These are phyloP conservation scores for Oncorhynchus gorbuscha DNA, from an alignment of 2,113 vertebrate genomes.

Conservation along the genomic window DNA sequence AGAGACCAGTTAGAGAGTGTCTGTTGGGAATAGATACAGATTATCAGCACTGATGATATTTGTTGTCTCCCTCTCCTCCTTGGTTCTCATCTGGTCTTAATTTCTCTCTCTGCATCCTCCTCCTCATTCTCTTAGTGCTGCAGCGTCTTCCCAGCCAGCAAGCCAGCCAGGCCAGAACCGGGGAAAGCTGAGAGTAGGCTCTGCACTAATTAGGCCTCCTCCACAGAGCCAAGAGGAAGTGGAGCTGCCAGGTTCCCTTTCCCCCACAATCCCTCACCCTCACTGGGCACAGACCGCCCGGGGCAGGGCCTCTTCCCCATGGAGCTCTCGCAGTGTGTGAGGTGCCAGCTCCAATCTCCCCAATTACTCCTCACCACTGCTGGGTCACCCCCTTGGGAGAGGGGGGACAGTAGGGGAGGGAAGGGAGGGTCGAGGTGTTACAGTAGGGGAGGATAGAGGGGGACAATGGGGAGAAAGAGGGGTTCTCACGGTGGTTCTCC, in stretches of 20 bases:
- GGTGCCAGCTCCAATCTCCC: slow-evolving; percentile 87
- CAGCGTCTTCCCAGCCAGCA: slow-evolving; percentile 78
- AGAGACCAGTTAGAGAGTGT: neutral
- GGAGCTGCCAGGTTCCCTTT: slow-evolving; percentile 86
- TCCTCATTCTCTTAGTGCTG: slow-evolving; percentile 69
- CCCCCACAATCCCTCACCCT: slow-evolving; percentile 82
- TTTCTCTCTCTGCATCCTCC: slow-evolving; percentile 69
- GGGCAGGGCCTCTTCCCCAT: slow-evolving; percentile 55
- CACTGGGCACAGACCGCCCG: slow-evolving; percentile 70
- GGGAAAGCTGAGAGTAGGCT: slow-evolving; percentile 54
- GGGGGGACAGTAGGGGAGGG: neutral
- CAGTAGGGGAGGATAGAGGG: neutral
- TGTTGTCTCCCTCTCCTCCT: slow-evolving; percentile 32
- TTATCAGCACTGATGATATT: slow-evolving; percentile 35
- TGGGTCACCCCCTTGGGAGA: neutral
- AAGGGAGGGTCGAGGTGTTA: neutral
- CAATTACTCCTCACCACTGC: slow-evolving; percentile 74
- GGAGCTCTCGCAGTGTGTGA: slow-evolving; percentile 72
- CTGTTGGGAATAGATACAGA: slow-evolving; percentile 10
- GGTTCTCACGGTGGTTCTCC: slow-evolving; percentile 37
- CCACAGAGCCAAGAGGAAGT: slow-evolving; percentile 83
- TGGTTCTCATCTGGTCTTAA: slow-evolving; percentile 82
- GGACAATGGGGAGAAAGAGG: neutral
- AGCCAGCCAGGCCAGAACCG: slow-evolving; percentile 14
- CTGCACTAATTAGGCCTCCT: slow-evolving; percentile 81